Base-by-base conservation (phyloP, 2,888 invertebrate species). In the Dusona sp. region DNA sequence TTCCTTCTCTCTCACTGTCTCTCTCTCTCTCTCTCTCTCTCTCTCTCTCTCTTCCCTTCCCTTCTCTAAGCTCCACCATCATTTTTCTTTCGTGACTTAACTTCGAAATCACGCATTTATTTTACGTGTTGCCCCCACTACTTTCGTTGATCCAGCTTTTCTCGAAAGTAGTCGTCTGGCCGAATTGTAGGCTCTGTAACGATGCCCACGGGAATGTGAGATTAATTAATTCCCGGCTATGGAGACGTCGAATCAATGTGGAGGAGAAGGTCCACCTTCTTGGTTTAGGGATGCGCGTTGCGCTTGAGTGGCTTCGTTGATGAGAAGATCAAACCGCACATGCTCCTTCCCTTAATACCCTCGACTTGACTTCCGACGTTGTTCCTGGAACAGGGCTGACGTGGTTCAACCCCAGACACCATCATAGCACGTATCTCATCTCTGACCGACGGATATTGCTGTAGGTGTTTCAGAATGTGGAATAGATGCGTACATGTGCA, bases 191-290 rank as follows among this genome's bases (percentile, higher is more conserved):
- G 29, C 51, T 65, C 64, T 42, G 36, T 64, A 75, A 75, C 61
- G 82, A 79, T 68, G 83, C 83, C 67, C 64, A 48, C 36, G 83
- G 83, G 72, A 83, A 80, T 80, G 29, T 38, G 19, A 80, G 83
- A 83, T 86, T 86, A 86, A 86, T 86, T 86, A 86, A 86, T 86
- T 86, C 64, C 33, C 29, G 65, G 75, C 64, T 19, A 54, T 61
- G 38, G 61, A 78, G 78, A 68, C 78, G 73, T 85, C 68, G 78
- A 82, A 85, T 82, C 78, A 73, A 82, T 81, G 81, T 67, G 38
- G 75, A 29, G 51, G 75, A 33, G 25, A 61, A 48, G 38, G 22
- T n/a, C 33, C 54, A 19, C 29, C 25, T 42, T 70, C 29, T 36
- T 57, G 36, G 68, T 73, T 79, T 19, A 36, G 45, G 51, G 67